Conservation (phyloP, 2,888 invertebrate genomes). For the Cremastinae sp. region DNA sequence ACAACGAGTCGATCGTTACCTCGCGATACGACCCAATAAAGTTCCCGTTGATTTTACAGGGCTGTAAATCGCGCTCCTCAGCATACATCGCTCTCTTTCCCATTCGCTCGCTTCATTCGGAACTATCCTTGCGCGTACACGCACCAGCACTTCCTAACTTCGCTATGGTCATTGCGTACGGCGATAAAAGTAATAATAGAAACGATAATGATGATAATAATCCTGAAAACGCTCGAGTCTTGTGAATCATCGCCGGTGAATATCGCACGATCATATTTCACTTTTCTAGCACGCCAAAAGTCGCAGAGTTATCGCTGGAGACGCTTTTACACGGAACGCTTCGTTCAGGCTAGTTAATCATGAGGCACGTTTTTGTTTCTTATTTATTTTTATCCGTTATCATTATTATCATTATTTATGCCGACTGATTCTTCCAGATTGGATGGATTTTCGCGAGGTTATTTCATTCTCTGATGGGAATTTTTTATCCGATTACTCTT, state of each 20-base stretch:
- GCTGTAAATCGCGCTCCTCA: constrained; percentile 65
- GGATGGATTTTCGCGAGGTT: too few species aligned
- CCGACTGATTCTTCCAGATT: too few species aligned
- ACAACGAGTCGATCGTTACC: constrained; percentile 69
- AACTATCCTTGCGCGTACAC: constrained; percentile 20
- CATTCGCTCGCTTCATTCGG: neutral
- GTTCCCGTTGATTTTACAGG: constrained; percentile 68
- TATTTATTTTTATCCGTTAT: neutral
- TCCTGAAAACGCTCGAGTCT: constrained; percentile 30
- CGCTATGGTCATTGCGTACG: constrained; percentile 34
- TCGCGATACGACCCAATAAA: constrained; percentile 69
- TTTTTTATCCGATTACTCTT: constrained; percentile 7
- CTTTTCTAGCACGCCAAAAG: constrained; percentile 6
- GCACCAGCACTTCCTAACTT: constrained; percentile 35
- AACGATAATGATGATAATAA: constrained; percentile 47
- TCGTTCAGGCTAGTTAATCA: neutral
- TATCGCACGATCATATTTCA: constrained; percentile 24
- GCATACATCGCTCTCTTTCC: constrained; percentile 38
- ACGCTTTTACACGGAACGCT: constrained; percentile 10
- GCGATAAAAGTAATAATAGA: constrained; percentile 49
- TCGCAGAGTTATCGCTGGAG: constrained; percentile 5
- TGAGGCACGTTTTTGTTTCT: neutral
- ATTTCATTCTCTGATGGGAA: neutral
- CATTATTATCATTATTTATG: too few species aligned
- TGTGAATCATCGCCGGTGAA: constrained; percentile 37